phyloP scores from a whole-genome alignment of 2,113 vertebrate genomes.

The Mugil cephalus region DNA sequence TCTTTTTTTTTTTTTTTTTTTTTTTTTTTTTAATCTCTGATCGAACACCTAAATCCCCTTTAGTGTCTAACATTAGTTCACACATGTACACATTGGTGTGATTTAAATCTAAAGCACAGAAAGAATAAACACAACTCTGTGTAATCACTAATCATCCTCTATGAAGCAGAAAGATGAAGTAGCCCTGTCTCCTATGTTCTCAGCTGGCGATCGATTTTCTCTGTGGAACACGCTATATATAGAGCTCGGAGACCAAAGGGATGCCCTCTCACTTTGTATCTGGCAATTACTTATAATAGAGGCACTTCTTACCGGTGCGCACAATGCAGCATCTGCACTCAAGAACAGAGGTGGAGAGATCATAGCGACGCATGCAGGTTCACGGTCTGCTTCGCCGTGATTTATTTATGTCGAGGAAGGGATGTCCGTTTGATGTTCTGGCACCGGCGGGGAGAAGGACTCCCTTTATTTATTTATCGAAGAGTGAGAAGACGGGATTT shows the following conservation, averaged over 20 bases:
- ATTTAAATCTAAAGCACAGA: slow-evolving; percentile 19
- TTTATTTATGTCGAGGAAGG: slow-evolving; percentile 53
- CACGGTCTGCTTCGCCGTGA: slow-evolving; percentile 20
- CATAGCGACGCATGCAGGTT: slow-evolving; percentile 41
- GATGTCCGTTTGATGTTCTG: slow-evolving; percentile 43
- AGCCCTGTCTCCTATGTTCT: slow-evolving; percentile 87
- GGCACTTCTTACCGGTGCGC: slow-evolving; percentile 88
- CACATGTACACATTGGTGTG: slow-evolving; percentile 1
- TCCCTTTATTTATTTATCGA: slow-evolving; percentile 66
- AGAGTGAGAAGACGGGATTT: slow-evolving; percentile 61
- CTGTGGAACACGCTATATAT: slow-evolving; percentile 93
- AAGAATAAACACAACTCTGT: slow-evolving; percentile 24
- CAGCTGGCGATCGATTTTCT: slow-evolving; percentile 85
- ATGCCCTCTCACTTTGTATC: slow-evolving; percentile 87
- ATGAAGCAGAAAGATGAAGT: slow-evolving; percentile 87
- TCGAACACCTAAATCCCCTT: neutral
- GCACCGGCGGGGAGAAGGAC: neutral
- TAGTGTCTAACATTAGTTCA: slow-evolving; percentile 2
- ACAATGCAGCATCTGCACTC: slow-evolving; percentile 84
- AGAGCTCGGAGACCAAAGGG: slow-evolving; percentile 89
- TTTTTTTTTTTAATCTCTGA: slow-evolving; percentile 13
- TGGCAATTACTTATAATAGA: slow-evolving; percentile 92
- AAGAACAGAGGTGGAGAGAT: slow-evolving; percentile 78
- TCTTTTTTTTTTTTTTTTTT: slow-evolving; percentile 21
- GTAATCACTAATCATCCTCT: slow-evolving; percentile 62